phyloP scores from a whole-genome alignment of 2,888 invertebrate genomes.

The Ophonus ardosiacus region DNA sequence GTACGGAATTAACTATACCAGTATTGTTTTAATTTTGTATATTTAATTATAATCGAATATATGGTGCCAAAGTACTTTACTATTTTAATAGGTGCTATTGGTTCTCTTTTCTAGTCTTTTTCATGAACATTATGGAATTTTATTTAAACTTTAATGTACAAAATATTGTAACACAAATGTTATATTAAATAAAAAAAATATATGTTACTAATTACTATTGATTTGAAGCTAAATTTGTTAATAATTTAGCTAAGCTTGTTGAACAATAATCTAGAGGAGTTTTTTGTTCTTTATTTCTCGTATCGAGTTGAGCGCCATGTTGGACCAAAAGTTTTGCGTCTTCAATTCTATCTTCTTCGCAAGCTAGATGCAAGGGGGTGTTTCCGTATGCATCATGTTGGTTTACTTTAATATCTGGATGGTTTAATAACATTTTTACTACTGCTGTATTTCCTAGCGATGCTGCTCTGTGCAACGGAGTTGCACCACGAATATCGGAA shows the following conservation, averaged over 20 bases:
- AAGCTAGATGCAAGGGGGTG: conserved; percentile 89
- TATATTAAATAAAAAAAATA: conserved; percentile 32
- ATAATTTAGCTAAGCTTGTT: conserved; percentile 34
- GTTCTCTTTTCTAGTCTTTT: conserved; percentile 19
- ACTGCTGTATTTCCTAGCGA: conserved; percentile 85
- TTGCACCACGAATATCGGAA: conserved; percentile 82
- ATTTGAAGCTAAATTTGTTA: conserved; percentile 8
- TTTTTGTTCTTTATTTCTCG: conserved; percentile 82
- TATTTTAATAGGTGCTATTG: conserved; percentile 11
- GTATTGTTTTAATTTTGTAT: no score
- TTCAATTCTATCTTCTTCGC: conserved; percentile 86
- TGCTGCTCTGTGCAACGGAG: conserved; percentile 88
- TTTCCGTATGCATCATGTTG: conserved; percentile 84
- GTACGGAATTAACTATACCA: no score
- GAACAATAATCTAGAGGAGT: conserved; percentile 82
- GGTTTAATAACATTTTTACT: conserved; percentile 82
- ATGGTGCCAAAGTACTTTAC: conserved; percentile 37
- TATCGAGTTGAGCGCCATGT: conserved; percentile 80
- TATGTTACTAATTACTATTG: not conserved
- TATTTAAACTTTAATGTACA: conserved; percentile 4
- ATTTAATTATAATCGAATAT: not conserved
- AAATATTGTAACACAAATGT: conserved; percentile 32
- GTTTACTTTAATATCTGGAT: conserved; percentile 79
- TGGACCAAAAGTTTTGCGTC: conserved; percentile 82
- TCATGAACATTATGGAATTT: not conserved